phyloP scores from a whole-genome alignment of 2,888 invertebrate genomes.

The Cosmia pyralina region DNA sequence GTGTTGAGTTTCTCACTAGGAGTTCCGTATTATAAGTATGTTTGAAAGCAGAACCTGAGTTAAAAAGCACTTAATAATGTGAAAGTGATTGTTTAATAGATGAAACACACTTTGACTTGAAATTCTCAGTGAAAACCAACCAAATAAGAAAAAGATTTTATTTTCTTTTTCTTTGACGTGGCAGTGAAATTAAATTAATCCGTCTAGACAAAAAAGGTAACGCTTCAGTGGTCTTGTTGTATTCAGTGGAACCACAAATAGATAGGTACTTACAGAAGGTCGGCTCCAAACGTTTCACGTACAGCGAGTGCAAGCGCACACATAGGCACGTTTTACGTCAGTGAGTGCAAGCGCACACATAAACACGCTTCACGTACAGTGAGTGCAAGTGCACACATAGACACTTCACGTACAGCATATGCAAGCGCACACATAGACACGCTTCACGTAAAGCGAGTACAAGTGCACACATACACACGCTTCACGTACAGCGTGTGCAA shows the following conservation, averaged over 20 bases:
- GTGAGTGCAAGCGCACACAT: too few species aligned
- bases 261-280: background rate
- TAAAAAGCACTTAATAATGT: background rate
- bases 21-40: background rate
- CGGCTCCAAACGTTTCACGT: background rate
- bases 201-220: background rate
- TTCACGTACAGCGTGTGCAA: too few species aligned
- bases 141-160: background rate
- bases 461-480: too few species aligned
- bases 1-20: background rate
- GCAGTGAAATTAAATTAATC: background rate
- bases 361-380: too few species aligned
- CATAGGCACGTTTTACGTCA: too few species aligned
- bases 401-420: too few species aligned
- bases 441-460: too few species aligned
- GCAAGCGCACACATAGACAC: too few species aligned
- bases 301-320: background rate
- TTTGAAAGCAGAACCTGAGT: background rate
- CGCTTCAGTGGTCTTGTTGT: background rate
- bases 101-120: background rate
- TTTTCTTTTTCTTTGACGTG: background rate
- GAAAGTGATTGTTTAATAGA: background rate
- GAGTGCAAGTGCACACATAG: too few species aligned
- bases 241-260: background rate
- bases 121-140: background rate